Base-by-base conservation (phyloP, 2,113 vertebrate species). In the Vidua macroura region DNA sequence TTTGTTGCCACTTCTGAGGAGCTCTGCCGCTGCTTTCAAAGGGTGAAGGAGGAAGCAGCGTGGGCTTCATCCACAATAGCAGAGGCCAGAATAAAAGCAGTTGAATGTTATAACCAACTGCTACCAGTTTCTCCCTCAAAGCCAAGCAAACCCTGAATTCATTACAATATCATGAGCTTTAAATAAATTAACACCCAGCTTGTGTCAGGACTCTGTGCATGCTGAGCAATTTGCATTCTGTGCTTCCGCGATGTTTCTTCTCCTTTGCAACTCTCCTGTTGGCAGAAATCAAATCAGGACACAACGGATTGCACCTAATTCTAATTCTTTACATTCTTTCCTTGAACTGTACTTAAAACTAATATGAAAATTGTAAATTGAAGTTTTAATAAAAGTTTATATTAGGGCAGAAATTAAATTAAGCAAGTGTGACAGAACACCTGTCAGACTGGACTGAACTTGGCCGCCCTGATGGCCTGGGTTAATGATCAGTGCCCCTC, bases 131-230 rank as follows among this genome's bases (percentile, higher is more conserved):
- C 90, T 69, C 68, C 72, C 87, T 83, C 75, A 86, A 94, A 94
- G 87, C 51, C 83, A 64, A 84, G 88, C 22, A 95, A 88, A 84
- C 66, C 52, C 79, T 73, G 83, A 75, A 83, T 93, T 88, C 85
- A 76, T 92, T 90, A 86, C 76, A 75, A 9, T 75, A 92, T 74
- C 76, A 83, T 60, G 37, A 90, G 88, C 44, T 83, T 94, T 93
- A 96, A 96, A 81, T 90, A 97, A 95, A 96, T 94, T 94, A 94
- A 62, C 73, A 96, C 73, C 69, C 73, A 78, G 90, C 73, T 83
- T 94, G 80, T 93, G 90, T 74, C 73, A 86, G 90, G 93, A 83
- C 80, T 86, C 13, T 15, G 49, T 73, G 44, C 11, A 0, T 25
- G 92, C 84, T 44, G 82, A 80, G 90, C 64, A 31, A 91, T 95